phyloP scores from a whole-genome alignment of 2,797 vertebrate genomes.

The Myotis vivesi region DNA sequence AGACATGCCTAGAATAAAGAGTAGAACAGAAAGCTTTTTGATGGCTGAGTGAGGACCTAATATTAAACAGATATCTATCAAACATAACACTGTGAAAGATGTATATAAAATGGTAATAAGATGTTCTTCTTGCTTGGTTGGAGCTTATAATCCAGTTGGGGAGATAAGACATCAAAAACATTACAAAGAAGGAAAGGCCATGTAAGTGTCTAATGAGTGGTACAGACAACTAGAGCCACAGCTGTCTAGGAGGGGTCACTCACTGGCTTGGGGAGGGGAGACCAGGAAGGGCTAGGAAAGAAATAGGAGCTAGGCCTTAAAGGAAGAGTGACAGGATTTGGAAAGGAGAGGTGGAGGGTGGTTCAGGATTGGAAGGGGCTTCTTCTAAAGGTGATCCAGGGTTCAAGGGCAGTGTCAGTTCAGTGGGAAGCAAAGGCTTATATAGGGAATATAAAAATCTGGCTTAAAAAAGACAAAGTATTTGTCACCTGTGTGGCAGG shows the following conservation, averaged over 20 bases:
- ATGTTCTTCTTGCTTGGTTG: conserved; percentile 57
- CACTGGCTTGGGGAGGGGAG: background rate
- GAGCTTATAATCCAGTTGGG: background rate
- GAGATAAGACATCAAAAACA: conserved; percentile 50
- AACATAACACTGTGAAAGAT: conserved; percentile 48
- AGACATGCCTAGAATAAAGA: conserved; percentile 68
- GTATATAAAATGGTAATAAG: conserved; percentile 67
- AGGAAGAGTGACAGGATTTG: background rate
- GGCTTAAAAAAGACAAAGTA: conserved; percentile 2
- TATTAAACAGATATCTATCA: conserved; percentile 73
- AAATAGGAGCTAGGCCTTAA: background rate
- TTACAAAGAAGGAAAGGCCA: conserved; percentile 34
- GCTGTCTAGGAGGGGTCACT: background rate
- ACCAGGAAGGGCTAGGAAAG: background rate
- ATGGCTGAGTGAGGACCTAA: conserved; percentile 60
- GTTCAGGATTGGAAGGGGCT: background rate
- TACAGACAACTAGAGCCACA: background rate
- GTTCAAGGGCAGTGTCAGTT: background rate
- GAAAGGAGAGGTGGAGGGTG: background rate
- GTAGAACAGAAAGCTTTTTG: conserved; percentile 59
- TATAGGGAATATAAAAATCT: background rate
- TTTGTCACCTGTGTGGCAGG: background rate
- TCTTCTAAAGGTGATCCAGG: background rate
- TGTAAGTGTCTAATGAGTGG: background rate
- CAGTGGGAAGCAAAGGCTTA: background rate